A percentile compares a stretch with the other conserved stretches of the same genome.
Evolutionary conservation across 2,797 vertebrate genomes (phyloP).

Genomic region (Ceryle rudis): DNA sequence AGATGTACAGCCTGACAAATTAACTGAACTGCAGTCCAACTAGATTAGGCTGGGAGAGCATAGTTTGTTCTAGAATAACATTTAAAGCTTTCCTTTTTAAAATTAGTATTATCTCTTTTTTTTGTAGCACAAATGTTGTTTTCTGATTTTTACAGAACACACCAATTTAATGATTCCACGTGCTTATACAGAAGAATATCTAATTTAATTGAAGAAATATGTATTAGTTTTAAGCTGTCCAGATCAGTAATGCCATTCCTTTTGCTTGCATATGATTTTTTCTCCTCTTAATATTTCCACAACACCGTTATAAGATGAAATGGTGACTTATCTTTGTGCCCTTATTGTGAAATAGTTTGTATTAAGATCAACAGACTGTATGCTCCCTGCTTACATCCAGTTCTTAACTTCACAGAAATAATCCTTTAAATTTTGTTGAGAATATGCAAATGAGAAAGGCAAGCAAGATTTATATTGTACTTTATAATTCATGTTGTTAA

Average conservation of each 20-base stretch:
- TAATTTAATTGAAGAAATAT: not conserved
- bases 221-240: not conserved
- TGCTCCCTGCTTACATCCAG: not conserved
- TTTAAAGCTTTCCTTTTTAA: not conserved
- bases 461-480: not conserved
- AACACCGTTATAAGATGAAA: not conserved
- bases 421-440: not conserved
- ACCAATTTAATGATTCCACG: not conserved
- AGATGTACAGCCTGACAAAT: not conserved
- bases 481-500: not conserved
- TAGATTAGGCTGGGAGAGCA: not conserved
- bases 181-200: not conserved
- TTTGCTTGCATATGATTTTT: not conserved
- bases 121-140: not conserved
- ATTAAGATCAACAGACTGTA: not conserved
- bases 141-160: not conserved
- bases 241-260: not conserved
- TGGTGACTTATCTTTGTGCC: not conserved
- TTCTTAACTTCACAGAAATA: not conserved
- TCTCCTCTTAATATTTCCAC: not conserved
- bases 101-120: not conserved
- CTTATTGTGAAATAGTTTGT: not conserved
- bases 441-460: not conserved
- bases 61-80: not conserved
- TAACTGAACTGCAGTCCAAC: not conserved